Evolutionary conservation across 2,113 vertebrate species (phyloP), one percentile per base, ranked within the genome.

Genomic region (Tragelaphus imberbis): DNA sequence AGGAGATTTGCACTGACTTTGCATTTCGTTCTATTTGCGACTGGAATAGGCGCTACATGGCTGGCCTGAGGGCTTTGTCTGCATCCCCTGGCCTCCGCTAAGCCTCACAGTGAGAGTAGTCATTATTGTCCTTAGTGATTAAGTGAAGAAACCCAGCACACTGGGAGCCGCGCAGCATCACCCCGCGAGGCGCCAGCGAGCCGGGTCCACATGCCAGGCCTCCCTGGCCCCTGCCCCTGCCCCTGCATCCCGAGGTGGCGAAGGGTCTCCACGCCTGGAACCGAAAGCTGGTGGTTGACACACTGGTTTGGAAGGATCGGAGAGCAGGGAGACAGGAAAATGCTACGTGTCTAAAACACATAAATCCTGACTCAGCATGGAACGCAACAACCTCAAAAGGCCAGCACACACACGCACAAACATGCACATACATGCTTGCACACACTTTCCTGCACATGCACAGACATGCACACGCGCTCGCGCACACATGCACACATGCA

Each of bases 381-480:
- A 49, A 17, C 0, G 11, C 68, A 19, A 11, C 1, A 33, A 27
- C 55, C n/a, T 14, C 23, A 2, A 14, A 56, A 36, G 25, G 55
- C 27, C 1, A 0, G 2, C 40, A 2, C 21, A 8, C 36, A 11
- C 25, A 8, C 0, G 9, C 65, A 36, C n/a, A 21, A 16, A n/a
- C 63, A 19, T 0, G 0, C 4, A 28, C 5, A 5, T 14, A 16
- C 61, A 33, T 6, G 61, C 55, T 7, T 5, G 11, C 23, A 59
- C 58, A 10, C 9, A 4, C 33, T 3, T 7, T 4, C 30, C 4
- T 3, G 17, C 14, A 61, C 56, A 58, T 3, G 53, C 53, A 25
- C 56, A 3, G 21, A 25, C 58, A 10, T 5, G 25, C 58, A 59
- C 12, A 58, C 56, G 23, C 1, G 10, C 8, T 0, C 23, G n/a